A percentile compares a stretch with the other conserved stretches of the same genome.
Evolutionary conservation across 1,140 invertebrate species (phyloP).

Genomic region (Dreissena rostriformis): DNA sequence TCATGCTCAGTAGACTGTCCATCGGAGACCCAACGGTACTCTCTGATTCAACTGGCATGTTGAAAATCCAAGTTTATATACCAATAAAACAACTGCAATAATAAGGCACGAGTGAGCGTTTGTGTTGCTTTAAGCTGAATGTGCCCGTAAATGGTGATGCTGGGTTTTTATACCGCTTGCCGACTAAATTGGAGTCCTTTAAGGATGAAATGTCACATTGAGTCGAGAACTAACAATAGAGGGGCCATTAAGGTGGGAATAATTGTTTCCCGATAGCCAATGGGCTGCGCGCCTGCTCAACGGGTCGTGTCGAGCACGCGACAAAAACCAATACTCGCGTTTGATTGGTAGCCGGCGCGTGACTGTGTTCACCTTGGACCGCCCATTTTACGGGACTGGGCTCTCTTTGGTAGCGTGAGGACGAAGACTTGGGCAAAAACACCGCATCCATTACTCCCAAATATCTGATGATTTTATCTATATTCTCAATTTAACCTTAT

Average conservation of each 20-base stretch:
- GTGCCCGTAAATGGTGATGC: constrained; percentile 25
- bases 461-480: constrained; percentile 12
- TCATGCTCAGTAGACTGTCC: constrained; percentile 44
- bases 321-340: constrained; percentile 50
- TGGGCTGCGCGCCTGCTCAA: constrained; percentile 36
- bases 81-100: background rate
- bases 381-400: background rate
- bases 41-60: constrained; percentile 36
- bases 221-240: constrained; percentile 58
- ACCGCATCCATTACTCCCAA: constrained; percentile 46
- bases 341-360: constrained; percentile 52
- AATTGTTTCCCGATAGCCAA: constrained; percentile 51
- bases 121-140: constrained; percentile 34
- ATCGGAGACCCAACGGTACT: constrained; percentile 40
- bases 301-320: constrained; percentile 54
- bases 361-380: constrained; percentile 37
- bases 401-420: no score
- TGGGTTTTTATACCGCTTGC: constrained; percentile 38
- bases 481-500: constrained; percentile 7
- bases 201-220: constrained; percentile 53
- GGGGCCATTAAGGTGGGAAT: constrained; percentile 47
- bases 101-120: constrained; percentile 36
- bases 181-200: constrained; percentile 6
- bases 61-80: constrained; percentile 6
- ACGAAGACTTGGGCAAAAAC: constrained; percentile 4